These are phyloP conservation scores for Catamblyrhynchus diadema DNA, from an alignment of 2,797 vertebrate genomes.

Conservation along the genomic window DNA sequence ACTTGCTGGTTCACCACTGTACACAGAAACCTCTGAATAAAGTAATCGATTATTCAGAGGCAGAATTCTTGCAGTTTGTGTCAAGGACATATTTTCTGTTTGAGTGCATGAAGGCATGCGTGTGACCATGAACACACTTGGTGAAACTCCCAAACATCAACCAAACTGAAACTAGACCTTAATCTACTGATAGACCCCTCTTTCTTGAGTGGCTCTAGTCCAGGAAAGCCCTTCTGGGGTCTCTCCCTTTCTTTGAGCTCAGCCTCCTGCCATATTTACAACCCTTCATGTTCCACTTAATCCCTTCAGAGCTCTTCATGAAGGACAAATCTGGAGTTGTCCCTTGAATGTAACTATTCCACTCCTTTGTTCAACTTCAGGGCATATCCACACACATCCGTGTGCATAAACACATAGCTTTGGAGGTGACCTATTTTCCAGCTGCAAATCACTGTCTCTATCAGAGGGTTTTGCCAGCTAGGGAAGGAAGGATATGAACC, in stretches of 20 bases:
- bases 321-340: neutral
- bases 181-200: neutral
- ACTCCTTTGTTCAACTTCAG: neutral
- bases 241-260: neutral
- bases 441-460: neutral
- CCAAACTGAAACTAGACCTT: neutral
- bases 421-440: slow-evolving; percentile 51
- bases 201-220: neutral
- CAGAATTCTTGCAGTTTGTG: neutral
- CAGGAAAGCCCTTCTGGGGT: neutral
- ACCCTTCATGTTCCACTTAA: neutral
- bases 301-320: neutral
- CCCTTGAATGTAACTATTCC: neutral
- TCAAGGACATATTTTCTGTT: neutral
- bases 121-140: neutral
- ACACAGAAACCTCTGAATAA: slow-evolving; percentile 3
- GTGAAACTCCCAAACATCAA: neutral
- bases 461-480: neutral
- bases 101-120: neutral
- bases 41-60: slow-evolving; percentile 19
- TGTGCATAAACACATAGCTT: neutral
- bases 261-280: neutral
- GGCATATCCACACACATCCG: neutral
- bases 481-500: neutral
- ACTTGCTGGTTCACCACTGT: slow-evolving; percentile 6